phyloP scores from a whole-genome alignment of 2,113 vertebrate species.

The Indicator maculatus region DNA sequence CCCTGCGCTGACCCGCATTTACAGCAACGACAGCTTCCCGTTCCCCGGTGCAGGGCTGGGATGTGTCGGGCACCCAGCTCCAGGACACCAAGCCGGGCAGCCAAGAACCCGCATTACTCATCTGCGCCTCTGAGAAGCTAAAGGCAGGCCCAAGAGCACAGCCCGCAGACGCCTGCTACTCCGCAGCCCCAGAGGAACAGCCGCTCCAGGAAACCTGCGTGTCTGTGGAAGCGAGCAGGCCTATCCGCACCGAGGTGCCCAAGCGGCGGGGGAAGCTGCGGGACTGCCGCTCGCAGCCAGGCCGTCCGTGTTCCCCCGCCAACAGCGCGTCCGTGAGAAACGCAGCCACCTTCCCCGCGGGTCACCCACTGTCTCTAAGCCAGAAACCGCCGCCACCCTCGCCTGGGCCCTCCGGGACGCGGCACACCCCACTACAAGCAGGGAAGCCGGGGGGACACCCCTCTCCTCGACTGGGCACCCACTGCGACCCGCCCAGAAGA shows the following conservation, averaged over 20 bases:
- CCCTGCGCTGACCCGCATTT: not conserved
- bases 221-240: not conserved
- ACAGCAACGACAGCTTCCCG: not conserved
- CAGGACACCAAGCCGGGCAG: not conserved
- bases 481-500: not conserved
- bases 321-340: not conserved
- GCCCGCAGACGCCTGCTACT: not conserved
- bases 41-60: not conserved
- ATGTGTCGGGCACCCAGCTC: not conserved
- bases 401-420: not conserved
- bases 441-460: not conserved
- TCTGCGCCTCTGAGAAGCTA: not conserved
- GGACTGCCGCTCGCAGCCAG: not conserved
- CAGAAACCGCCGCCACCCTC: not conserved
- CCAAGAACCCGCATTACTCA: not conserved
- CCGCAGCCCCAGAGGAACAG: not conserved
- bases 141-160: not conserved
- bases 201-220: not conserved
- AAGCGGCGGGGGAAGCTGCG: not conserved
- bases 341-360: not conserved
- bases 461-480: constrained; percentile 8
- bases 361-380: not conserved
- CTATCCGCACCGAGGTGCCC: not conserved
- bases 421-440: not conserved
- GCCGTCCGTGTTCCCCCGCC: not conserved